A percentile compares a stretch with the other conserved stretches of the same genome.
These are phyloP conservation scores for Speoplatyrhinus poulsoni DNA, from an alignment of 2,113 vertebrate species.

Conservation along the genomic window DNA sequence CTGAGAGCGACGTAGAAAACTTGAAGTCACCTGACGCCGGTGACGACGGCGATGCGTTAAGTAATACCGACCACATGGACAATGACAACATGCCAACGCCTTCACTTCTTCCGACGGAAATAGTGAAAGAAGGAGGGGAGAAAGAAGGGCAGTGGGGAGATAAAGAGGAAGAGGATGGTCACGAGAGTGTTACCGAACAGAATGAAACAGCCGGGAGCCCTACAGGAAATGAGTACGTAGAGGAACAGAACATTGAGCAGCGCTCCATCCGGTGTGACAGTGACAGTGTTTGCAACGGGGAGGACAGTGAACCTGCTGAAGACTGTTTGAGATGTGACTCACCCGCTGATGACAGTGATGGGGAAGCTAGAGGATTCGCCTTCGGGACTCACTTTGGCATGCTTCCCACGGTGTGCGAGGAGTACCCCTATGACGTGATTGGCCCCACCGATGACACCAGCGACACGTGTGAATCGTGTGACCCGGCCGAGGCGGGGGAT, in stretches of 20 bases:
- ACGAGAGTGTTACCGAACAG: slow-evolving; percentile 35
- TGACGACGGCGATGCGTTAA: slow-evolving; percentile 24
- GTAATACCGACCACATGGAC: slow-evolving; percentile 27
- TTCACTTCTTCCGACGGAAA: slow-evolving; percentile 35
- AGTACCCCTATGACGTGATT: slow-evolving; percentile 79
- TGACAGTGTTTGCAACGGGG: slow-evolving; percentile 25
- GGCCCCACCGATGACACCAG: slow-evolving; percentile 71
- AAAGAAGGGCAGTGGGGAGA: slow-evolving; percentile 35
- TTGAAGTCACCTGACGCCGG: slow-evolving; percentile 33
- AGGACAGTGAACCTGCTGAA: slow-evolving; percentile 31
- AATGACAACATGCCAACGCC: slow-evolving; percentile 26
- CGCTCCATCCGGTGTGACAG: slow-evolving; percentile 33
- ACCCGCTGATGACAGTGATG: slow-evolving; percentile 35
- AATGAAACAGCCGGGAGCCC: slow-evolving; percentile 20
- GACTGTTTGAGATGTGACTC: slow-evolving; percentile 29
- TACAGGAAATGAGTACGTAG: slow-evolving; percentile 23
- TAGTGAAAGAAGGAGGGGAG: slow-evolving; percentile 32
- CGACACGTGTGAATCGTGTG: slow-evolving; percentile 67
- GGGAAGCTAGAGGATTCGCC: slow-evolving; percentile 47
- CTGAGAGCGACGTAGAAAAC: slow-evolving; percentile 61
- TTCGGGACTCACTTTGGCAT: slow-evolving; percentile 63
- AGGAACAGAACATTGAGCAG: slow-evolving; percentile 41
- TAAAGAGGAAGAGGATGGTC: slow-evolving; percentile 27
- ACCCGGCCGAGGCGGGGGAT: slow-evolving; percentile 60
- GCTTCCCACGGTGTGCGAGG: slow-evolving; percentile 71